phyloP scores from a whole-genome alignment of 2,113 vertebrate species.

The Anoplopoma fimbria region DNA sequence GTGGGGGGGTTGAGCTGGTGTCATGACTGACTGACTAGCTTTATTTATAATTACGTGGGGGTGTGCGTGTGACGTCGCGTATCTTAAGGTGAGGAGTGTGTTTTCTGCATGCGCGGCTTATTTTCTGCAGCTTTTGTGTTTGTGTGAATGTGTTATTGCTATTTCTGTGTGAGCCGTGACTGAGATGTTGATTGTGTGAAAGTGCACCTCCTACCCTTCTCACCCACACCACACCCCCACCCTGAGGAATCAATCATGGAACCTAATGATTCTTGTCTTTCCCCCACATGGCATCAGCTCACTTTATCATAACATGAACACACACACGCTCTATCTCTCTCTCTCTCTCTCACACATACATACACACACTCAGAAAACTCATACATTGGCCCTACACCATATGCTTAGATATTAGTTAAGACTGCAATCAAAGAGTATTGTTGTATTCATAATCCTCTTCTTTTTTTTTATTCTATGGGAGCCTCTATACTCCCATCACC shows the following conservation, averaged over 20 bases:
- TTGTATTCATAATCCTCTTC: slow-evolving; percentile 84
- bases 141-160: slow-evolving; percentile 46
- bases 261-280: slow-evolving; percentile 77
- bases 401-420: slow-evolving; percentile 88
- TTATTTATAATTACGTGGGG: slow-evolving; percentile 64
- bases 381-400: slow-evolving; percentile 56
- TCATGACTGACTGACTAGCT: slow-evolving; percentile 54
- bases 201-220: slow-evolving; percentile 47
- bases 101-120: slow-evolving; percentile 8
- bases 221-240: slow-evolving; percentile 13
- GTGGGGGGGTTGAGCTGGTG: background rate
- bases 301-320: slow-evolving; percentile 66
- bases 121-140: slow-evolving; percentile 54
- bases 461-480: slow-evolving; percentile 78
- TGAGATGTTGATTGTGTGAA: slow-evolving; percentile 66
- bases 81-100: slow-evolving; percentile 39
- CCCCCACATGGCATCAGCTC: slow-evolving; percentile 70
- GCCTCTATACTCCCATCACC: slow-evolving; percentile 98
- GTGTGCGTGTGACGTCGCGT: slow-evolving; percentile 42
- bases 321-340: background rate
- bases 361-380: slow-evolving; percentile 60
- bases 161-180: slow-evolving; percentile 63
- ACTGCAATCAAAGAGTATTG: slow-evolving; percentile 84
- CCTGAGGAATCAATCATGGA: slow-evolving; percentile 63
- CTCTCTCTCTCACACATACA: background rate